Base-by-base conservation (phyloP, 2,888 invertebrate species). In the Dendrolimus houi region DNA sequence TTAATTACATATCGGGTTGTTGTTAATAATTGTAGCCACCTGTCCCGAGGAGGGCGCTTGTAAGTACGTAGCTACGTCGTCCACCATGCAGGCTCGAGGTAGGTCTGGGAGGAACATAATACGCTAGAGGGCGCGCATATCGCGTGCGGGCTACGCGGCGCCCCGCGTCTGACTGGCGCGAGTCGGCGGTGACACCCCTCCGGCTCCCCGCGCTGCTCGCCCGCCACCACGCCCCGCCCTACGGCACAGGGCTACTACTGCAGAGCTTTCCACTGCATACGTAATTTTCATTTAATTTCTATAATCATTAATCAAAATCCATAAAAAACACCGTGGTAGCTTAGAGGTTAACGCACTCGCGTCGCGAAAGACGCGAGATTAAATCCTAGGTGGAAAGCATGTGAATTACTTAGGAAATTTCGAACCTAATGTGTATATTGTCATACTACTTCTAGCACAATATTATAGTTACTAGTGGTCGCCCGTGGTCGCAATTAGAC, bases 11-110 rank as follows among this genome's bases (percentile, higher is more conserved):
- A 88, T 90, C 85, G 87, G 87, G 85, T 82, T 88, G 85, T 87
- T 87, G 86, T 87, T 87, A 87, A 87, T 87, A 85, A 85, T 83
- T 86, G 85, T 89, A 88, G 86, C 93, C 94, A 96, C 96, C 96
- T 97, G 96, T 94, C 96, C 96, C 93, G 96, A 96, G 93, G 96
- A 96, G 93, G 96, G 96, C 92, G 96, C 96, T 94, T 96, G 96
- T 85, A 96, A 95, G 93, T 96, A 97, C 89, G 96, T 96, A 91
- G 96, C 96, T 91, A 96, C 96, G 95, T 96, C 96, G 94, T 96
- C 96, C 94, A 96, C 96, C 96, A 96, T 96, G 94, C 96, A 96
- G 95, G 96, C 96, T 93, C 96, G 95, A 92, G 96, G 93, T 85
- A 96, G 95, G 92, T 96, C 96, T 92, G 96, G 96, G 94, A 96